Conservation (phyloP, 2,888 invertebrate species). For the Ceramica pisi region DNA sequence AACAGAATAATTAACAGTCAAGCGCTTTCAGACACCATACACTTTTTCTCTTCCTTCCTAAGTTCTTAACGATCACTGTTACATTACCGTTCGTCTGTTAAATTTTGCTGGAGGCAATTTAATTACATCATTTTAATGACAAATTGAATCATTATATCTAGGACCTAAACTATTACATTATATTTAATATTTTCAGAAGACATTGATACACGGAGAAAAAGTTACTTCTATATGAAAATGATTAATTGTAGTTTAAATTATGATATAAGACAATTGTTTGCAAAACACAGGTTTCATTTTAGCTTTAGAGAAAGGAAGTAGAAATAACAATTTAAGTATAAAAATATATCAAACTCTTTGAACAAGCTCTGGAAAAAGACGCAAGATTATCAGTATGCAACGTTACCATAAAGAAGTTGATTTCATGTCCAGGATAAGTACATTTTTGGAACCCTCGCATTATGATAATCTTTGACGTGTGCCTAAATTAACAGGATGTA, state of each 20-base stretch:
- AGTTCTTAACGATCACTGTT: conserved; percentile 48
- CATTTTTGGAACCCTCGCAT: conserved; percentile 12
- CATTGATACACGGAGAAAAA: conserved; percentile 5
- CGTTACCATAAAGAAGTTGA: conserved; percentile 8
- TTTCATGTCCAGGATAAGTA: conserved; percentile 13
- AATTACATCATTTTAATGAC: conserved; percentile 36
- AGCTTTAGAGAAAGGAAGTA: conserved; percentile 23
- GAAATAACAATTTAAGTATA: conserved; percentile 31
- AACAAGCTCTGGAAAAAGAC: conserved; percentile 32
- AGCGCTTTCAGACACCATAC: background rate
- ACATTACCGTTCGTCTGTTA: conserved; percentile 16
- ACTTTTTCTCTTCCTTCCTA: conserved; percentile 9
- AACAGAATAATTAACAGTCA: background rate
- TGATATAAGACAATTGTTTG: conserved; percentile 1
- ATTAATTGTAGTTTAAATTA: background rate
- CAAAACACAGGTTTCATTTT: background rate
- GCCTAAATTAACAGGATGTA: conserved; percentile 42
- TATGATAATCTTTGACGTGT: conserved; percentile 24
- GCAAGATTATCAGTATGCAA: conserved; percentile 6
- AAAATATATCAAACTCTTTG: conserved; percentile 40
- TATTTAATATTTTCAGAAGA: conserved; percentile 16
- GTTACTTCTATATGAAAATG: conserved; percentile 9
- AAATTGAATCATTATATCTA: conserved; percentile 48
- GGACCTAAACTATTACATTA: conserved; percentile 47
- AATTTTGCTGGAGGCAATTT: conserved; percentile 16